Evolutionary conservation across 2,888 invertebrate genomes (phyloP).

Genomic region (Thyatira batis): DNA sequence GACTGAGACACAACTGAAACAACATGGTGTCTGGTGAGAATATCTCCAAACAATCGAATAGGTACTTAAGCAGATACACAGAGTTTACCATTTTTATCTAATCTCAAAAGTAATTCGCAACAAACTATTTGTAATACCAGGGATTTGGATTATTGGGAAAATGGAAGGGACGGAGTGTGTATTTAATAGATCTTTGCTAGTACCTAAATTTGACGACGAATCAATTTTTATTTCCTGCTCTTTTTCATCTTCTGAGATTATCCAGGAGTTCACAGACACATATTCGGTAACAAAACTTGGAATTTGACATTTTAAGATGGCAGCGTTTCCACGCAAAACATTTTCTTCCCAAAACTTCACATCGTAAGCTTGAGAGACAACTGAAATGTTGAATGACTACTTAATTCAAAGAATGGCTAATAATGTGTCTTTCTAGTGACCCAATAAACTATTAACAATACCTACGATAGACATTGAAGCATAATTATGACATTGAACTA

Average conservation of each 20-base stretch:
- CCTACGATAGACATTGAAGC: background rate
- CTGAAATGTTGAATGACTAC: slow-evolving; percentile 80
- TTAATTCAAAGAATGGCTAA: slow-evolving; percentile 4
- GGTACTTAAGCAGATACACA: background rate
- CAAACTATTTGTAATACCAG: background rate
- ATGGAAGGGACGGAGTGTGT: slow-evolving; percentile 10
- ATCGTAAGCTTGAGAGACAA: slow-evolving; percentile 94
- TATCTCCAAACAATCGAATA: background rate
- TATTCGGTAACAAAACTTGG: slow-evolving; percentile 96
- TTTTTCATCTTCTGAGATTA: slow-evolving; percentile 87
- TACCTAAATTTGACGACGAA: slow-evolving; percentile 65
- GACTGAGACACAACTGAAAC: slow-evolving; percentile 94
- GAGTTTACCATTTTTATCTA: background rate
- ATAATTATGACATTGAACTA: background rate
- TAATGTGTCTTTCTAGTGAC: background rate
- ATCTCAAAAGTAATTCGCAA: background rate
- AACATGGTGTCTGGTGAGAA: slow-evolving; percentile 33
- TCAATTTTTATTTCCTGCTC: slow-evolving; percentile 70
- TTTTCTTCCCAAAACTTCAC: slow-evolving; percentile 97
- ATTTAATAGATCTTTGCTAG: slow-evolving; percentile 18
- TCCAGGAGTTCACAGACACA: slow-evolving; percentile 92
- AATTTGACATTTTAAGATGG: slow-evolving; percentile 95
- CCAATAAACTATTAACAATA: background rate
- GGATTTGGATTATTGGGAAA: slow-evolving; percentile 15
- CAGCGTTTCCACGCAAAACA: slow-evolving; percentile 94